These are phyloP conservation scores for Phyto melanocephala DNA, from an alignment of 2,888 invertebrate species.

Conservation along the genomic window DNA sequence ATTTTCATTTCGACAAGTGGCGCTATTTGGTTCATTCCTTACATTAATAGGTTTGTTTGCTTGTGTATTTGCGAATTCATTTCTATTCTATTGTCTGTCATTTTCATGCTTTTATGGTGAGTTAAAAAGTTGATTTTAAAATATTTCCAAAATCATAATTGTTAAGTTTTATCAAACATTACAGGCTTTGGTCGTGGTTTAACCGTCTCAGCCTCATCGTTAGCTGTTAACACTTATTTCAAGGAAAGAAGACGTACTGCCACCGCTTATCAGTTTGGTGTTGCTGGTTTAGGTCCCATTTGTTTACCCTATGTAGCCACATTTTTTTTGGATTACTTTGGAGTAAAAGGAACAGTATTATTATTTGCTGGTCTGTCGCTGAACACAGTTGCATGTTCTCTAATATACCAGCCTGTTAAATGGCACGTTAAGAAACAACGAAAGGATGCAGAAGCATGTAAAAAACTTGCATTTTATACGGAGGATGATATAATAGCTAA, in stretches of 20 bases:
- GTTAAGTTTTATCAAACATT: neutral
- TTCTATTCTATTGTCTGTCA: constrained; percentile 82
- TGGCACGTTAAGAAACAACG: constrained; percentile 83
- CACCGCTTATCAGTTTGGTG: constrained; percentile 85
- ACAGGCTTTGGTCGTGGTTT: constrained; percentile 79
- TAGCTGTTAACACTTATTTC: constrained; percentile 88
- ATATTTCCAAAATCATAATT: neutral
- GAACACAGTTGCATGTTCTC: constrained; percentile 84
- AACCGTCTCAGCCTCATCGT: constrained; percentile 84
- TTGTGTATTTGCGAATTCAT: constrained; percentile 83
- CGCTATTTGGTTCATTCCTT: constrained; percentile 82
- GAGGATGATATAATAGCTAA: constrained; percentile 82
- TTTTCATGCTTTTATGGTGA: constrained; percentile 85
- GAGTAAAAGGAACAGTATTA: constrained; percentile 84
- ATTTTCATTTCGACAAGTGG: constrained; percentile 84
- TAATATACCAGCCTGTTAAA: constrained; percentile 86
- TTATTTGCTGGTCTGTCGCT: constrained; percentile 84
- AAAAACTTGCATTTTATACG: constrained; percentile 67
- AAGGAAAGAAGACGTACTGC: constrained; percentile 85
- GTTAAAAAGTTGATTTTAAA: neutral
- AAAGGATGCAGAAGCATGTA: constrained; percentile 69
- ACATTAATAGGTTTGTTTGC: constrained; percentile 82
- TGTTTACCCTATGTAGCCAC: constrained; percentile 86
- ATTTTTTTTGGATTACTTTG: constrained; percentile 82
- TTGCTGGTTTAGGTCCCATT: constrained; percentile 86